Evolutionary conservation across 2,797 vertebrate genomes (phyloP), one percentile per base, ranked within the genome.

Genomic region (Rhinogobio ventralis): DNA sequence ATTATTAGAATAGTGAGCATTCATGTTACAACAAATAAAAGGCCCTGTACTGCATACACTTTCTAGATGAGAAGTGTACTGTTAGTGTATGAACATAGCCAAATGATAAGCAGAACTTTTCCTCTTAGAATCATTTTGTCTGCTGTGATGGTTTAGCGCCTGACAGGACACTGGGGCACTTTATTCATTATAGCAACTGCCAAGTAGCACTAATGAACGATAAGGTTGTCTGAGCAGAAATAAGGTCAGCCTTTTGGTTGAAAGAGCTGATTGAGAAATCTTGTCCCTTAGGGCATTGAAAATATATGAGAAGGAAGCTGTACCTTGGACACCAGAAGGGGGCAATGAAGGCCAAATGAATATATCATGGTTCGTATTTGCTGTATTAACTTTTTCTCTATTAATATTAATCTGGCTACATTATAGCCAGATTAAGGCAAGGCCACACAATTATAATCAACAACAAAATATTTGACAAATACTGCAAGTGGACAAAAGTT

Each of bases 181-280:
- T 79, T 79, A 86, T 86, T 80, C 72, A 83, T 86, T 83, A 57
- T 53, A 74, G 53, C 60, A 75, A 72, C 81, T 8, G 74, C 55
- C 64, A 69, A 78, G 49, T 64, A 86, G 76, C 78, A 68, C 49
- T 86, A 86, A 84, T 86, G 69, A 86, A 80, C 19, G 69, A 83
- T 64, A 62, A 77, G 73, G 73, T 51, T 84, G 75, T 80, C 30
- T 68, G 71, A 79, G 60, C 77, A 78, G 77, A 64, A 66, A 60
- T 55, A 74, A 83, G 76, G 75, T 86, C 81, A 64, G 68, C 11
- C 62, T 77, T 28, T 33, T 45, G 73, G 45, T 67, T 76, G 46
- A 83, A 67, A 53, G 49, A 51, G 36, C 74, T 45, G 62, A 77
- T 84, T 28, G 73, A 30, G 49, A 84, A 84, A 84, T 57, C 25